Evolutionary conservation across 2,113 vertebrate species (phyloP).

Genomic region (Cheilinus undulatus): DNA sequence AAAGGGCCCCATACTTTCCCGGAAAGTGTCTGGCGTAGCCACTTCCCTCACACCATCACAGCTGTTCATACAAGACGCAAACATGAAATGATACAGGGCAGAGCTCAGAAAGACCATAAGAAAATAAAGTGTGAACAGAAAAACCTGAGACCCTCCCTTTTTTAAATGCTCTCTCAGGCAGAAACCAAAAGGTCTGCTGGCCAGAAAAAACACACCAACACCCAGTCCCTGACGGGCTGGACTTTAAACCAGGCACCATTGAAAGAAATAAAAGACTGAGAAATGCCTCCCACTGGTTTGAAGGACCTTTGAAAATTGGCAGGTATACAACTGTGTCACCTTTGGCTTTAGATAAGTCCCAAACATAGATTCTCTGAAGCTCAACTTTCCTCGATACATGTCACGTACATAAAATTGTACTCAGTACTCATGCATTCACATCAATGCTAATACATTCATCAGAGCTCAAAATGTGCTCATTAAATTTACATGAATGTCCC

Average conservation of each 20-base stretch:
- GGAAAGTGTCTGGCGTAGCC: conserved; percentile 56
- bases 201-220: conserved; percentile 72
- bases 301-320: conserved; percentile 17
- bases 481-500: conserved; percentile 25
- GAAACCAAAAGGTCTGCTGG: conserved; percentile 39
- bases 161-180: conserved; percentile 62
- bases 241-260: conserved; percentile 18
- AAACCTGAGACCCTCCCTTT: conserved; percentile 58
- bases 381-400: neutral
- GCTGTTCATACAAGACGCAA: conserved; percentile 78
- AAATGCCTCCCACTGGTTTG: neutral
- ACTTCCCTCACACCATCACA: conserved; percentile 60
- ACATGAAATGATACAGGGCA: conserved; percentile 67
- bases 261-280: conserved; percentile 6
- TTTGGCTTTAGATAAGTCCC: neutral
- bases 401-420: no score
- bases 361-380: neutral
- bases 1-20: conserved; percentile 46
- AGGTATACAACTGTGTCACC: neutral
- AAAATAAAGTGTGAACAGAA: conserved; percentile 60
- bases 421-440: neutral
- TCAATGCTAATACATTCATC: neutral
- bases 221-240: conserved; percentile 46
- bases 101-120: conserved; percentile 46
- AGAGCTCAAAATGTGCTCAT: neutral